A percentile compares a stretch with the other conserved stretches of the same genome.
phyloP scores from a whole-genome alignment of 2,888 invertebrate genomes.

The Pterobdella sp. region DNA sequence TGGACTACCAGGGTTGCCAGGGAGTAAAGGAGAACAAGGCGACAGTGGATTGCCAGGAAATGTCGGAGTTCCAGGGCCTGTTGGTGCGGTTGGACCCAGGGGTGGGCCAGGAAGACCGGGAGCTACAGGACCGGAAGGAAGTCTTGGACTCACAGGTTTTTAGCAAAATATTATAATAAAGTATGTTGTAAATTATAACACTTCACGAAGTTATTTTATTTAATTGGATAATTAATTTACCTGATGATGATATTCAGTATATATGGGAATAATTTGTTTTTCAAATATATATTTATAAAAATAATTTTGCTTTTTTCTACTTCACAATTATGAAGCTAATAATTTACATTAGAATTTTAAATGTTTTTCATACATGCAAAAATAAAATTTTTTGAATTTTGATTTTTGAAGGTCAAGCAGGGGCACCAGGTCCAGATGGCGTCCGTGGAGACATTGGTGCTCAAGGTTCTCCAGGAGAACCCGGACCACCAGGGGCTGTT shows the following conservation, averaged over 20 bases:
- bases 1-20: constrained; percentile 22
- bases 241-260: no score
- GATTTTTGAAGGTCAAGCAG: background rate
- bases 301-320: no score
- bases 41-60: background rate
- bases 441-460: constrained; percentile 32
- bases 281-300: no score
- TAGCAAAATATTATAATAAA: no score
- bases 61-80: background rate
- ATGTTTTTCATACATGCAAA: no score
- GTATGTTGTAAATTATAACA: no score
- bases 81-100: constrained; percentile 4
- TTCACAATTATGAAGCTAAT: no score
- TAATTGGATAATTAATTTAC: no score
- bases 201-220: no score
- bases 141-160: constrained; percentile 9
- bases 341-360: no score
- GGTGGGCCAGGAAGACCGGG: constrained; percentile 26
- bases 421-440: background rate
- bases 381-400: no score
- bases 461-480: constrained; percentile 32
- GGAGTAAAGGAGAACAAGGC: background rate
- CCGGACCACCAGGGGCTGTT: constrained; percentile 29
- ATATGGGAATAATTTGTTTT: no score
- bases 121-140: constrained; percentile 7